Base-by-base conservation (phyloP, 2,888 invertebrate genomes). In the Heliothis peltigera region DNA sequence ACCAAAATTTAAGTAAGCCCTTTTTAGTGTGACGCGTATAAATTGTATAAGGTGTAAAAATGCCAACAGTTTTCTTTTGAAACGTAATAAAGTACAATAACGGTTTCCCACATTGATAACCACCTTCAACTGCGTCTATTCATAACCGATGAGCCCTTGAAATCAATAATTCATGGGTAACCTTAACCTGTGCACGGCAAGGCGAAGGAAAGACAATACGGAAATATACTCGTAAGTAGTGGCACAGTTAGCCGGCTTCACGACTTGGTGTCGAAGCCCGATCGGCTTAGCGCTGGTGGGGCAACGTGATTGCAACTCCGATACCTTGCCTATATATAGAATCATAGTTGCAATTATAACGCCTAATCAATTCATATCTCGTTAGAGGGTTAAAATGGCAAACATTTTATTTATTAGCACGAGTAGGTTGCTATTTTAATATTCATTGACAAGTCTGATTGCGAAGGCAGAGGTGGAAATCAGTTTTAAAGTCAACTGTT, bases 131-230 rank as follows among this genome's bases (percentile, higher is more conserved):
- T 35, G 28, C n/a, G 8, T 1, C 39, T 72, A 65, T 62, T 65
- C 58, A 65, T 69, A 66, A 64, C 49, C 21, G 46, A 64, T 67
- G 52, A 65, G 49, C 66, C 75, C 73, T 80, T 79, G 77, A 80
- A 68, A 70, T 77, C 64, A 69, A 79, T 81, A 67, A 77, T 69
- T 77, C 63, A 77, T 69, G 65, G 58, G 7, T 44, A 77, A 79
- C 86, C 86, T 83, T 85, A 84, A 84, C 85, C 82, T 59, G 60
- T 57, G 51, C 39, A 51, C 12, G 67, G 63, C 84, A 86, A 91
- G 89, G 88, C 82, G 87, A 91, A 89, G 89, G 87, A 86, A 86
- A 88, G 79, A 79, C 81, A 84, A 84, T 79, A 84, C 90, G 90
- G 89, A 92, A 90, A 90, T 89, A 89, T 80, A 85, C 80, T 66